phyloP scores from a whole-genome alignment of 2,888 invertebrate species.

The Plebejus argus region DNA sequence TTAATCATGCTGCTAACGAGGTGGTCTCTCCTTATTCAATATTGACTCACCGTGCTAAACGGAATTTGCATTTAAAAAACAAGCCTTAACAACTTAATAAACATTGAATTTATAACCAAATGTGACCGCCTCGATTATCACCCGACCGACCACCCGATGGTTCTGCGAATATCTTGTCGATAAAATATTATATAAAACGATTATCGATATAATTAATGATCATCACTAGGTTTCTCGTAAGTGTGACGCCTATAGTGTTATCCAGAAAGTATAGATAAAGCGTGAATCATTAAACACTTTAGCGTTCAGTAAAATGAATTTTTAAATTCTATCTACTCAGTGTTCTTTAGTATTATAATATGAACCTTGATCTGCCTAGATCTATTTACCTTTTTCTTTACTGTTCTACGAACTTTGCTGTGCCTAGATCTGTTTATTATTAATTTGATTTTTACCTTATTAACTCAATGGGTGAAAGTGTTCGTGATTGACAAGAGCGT shows the following conservation, averaged over 20 bases:
- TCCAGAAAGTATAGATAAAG: neutral
- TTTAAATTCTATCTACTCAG: neutral
- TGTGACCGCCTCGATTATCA: slow-evolving; percentile 25
- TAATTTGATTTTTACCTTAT: too few relatives aligned
- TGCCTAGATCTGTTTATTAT: too few relatives aligned
- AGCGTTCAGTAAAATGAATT: neutral
- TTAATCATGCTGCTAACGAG: slow-evolving; percentile 34
- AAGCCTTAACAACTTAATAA: slow-evolving; percentile 34
- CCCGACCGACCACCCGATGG: slow-evolving; percentile 44
- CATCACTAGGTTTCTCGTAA: slow-evolving; percentile 11
- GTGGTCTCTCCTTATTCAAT: slow-evolving; percentile 26
- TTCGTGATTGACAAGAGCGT: too few relatives aligned
- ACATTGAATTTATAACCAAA: slow-evolving; percentile 30
- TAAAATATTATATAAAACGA: neutral
- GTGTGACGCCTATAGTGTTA: slow-evolving; percentile 10
- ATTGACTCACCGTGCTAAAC: slow-evolving; percentile 27
- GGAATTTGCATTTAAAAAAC: slow-evolving; percentile 28
- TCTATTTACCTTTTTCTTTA: neutral
- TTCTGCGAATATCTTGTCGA: slow-evolving; percentile 41
- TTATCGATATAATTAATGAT: neutral
- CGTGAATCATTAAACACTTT: neutral
- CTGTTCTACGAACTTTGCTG: too few relatives aligned
- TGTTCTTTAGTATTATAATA: too few relatives aligned
- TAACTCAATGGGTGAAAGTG: too few relatives aligned
- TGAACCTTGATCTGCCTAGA: neutral